A percentile compares a stretch with the other conserved stretches of the same genome.
Evolutionary conservation across 1,140 invertebrate genomes (phyloP).

Genomic region (Sminthurides bifidus): DNA sequence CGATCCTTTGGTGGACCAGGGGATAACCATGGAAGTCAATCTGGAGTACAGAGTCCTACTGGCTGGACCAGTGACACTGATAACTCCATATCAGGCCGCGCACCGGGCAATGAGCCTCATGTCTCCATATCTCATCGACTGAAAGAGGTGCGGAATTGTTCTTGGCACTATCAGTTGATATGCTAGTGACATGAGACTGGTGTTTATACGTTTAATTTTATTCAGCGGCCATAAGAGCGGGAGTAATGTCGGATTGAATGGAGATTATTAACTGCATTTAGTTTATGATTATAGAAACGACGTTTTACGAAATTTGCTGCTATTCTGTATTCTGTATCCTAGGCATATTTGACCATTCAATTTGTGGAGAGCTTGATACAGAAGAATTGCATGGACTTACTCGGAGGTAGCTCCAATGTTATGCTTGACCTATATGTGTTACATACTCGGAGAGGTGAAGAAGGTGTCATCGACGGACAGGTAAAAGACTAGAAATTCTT

Average conservation of each 20-base stretch:
- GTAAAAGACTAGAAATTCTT: conserved; percentile 8
- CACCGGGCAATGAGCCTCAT: conserved; percentile 5
- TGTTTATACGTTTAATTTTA: too few species aligned
- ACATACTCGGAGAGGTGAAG: conserved; percentile 24
- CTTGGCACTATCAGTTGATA: too few species aligned
- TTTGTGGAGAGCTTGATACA: conserved; percentile 2
- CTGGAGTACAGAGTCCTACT: conserved; percentile 8
- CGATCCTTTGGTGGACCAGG: conserved; percentile 11
- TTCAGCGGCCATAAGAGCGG: too few species aligned
- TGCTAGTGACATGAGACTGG: too few species aligned
- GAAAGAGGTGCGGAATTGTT: conserved; percentile 29
- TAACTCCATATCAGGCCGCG: conserved; percentile 14
- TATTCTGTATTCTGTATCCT: not conserved
- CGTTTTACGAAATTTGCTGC: too few species aligned
- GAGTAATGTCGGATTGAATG: too few species aligned
- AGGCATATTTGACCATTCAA: not conserved
- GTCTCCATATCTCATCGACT: conserved; percentile 21
- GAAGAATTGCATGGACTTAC: conserved; percentile 26
- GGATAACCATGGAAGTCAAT: not conserved
- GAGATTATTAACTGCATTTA: too few species aligned
- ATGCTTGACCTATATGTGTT: conserved; percentile 30
- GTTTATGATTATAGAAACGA: too few species aligned
- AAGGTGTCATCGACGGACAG: conserved; percentile 23
- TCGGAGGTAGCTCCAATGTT: conserved; percentile 28
- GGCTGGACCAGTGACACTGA: conserved; percentile 20